Conservation (phyloP, 1,140 invertebrate species). For the Nylanderia fulva region DNA sequence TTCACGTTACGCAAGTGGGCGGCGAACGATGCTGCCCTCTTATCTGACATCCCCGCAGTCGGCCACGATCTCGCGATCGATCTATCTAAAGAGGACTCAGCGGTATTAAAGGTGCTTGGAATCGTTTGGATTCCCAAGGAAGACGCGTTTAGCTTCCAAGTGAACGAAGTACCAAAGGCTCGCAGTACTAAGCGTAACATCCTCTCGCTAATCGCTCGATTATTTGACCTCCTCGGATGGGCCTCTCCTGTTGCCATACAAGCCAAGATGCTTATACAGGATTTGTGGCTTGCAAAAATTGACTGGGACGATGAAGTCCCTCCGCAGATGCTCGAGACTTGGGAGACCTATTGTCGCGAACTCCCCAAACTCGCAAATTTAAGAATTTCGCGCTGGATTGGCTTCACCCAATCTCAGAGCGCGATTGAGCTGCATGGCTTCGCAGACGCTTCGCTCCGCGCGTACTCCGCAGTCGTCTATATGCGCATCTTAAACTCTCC, state of each 20-base stretch:
- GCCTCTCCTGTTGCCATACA: constrained; percentile 25
- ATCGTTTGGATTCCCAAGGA: not conserved
- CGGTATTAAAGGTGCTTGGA: not conserved
- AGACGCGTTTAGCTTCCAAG: not conserved
- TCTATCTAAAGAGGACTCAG: not conserved
- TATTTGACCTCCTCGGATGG: constrained; percentile 34
- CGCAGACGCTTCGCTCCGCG: not conserved
- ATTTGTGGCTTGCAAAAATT: constrained; percentile 48
- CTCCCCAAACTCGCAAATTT: not conserved
- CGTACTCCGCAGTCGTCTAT: constrained; percentile 1
- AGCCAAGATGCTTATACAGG: constrained; percentile 65
- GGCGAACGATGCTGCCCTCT: not conserved
- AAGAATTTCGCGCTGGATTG: not conserved
- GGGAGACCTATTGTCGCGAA: not conserved
- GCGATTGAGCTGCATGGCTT: not conserved
- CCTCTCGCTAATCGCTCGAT: no score
- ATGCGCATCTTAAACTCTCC: not conserved
- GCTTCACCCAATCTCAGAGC: not conserved
- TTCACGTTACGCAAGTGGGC: constrained; percentile 38
- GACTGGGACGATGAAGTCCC: not conserved
- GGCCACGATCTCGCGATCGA: not conserved
- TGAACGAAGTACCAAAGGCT: not conserved
- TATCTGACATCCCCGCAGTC: not conserved
- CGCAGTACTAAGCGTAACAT: not conserved
- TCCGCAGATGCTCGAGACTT: not conserved